Evolutionary conservation across 1,140 invertebrate genomes (phyloP).

Genomic region (Calosoma granatense): DNA sequence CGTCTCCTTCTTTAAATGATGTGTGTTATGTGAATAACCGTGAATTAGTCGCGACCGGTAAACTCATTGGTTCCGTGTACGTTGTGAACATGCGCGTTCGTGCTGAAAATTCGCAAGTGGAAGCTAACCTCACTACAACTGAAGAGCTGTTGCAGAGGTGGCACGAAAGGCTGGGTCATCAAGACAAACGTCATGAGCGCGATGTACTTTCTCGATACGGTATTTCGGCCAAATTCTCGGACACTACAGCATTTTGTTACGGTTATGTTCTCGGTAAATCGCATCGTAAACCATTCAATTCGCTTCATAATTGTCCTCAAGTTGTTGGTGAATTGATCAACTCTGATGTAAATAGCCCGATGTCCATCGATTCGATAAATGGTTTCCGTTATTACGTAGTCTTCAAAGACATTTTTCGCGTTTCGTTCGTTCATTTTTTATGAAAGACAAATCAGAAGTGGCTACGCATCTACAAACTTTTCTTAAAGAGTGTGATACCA

Average conservation of each 20-base stretch:
- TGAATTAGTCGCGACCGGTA: background rate
- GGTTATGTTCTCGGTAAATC: conserved; percentile 19
- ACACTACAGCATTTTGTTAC: conserved; percentile 17
- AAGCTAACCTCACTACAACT: background rate
- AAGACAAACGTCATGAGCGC: conserved; percentile 20
- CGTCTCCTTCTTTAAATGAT: conserved; percentile 12
- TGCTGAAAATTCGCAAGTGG: background rate
- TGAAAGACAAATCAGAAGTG: conserved; percentile 28
- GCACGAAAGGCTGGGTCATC: conserved; percentile 19
- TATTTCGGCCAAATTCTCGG: conserved; percentile 11
- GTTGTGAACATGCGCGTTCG: background rate
- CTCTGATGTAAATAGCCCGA: conserved; percentile 24
- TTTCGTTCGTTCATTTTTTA: conserved; percentile 23
- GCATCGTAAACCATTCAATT: conserved; percentile 11
- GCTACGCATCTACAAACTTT: background rate
- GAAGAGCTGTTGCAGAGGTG: conserved; percentile 4
- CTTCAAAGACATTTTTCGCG: conserved; percentile 27
- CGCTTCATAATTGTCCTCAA: background rate
- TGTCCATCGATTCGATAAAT: conserved; percentile 20
- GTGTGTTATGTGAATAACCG: conserved; percentile 14
- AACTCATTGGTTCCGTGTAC: background rate
- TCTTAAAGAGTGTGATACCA: background rate
- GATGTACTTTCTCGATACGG: conserved; percentile 13
- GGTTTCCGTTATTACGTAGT: conserved; percentile 26
- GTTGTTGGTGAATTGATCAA: conserved; percentile 16